Percentiles rank a stretch among this genome's conserved stretches.
Conservation (phyloP, 2,888 invertebrate species). For the Agrotis clavis region DNA sequence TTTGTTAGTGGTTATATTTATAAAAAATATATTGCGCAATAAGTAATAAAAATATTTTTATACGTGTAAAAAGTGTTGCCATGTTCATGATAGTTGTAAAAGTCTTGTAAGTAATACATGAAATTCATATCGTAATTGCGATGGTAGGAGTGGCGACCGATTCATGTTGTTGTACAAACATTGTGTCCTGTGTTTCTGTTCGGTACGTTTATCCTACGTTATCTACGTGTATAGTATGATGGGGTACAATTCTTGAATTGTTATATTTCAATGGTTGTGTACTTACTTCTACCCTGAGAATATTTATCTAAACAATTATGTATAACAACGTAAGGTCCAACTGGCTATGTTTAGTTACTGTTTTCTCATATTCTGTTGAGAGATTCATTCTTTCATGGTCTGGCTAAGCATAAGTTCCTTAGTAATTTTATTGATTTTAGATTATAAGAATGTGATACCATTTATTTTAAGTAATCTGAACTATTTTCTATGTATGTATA, state of each 20-base stretch:
- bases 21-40: constrained; percentile 87
- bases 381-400: constrained; percentile 83
- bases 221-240: constrained; percentile 57
- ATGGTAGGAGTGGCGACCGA: constrained; percentile 58
- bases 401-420: constrained; percentile 89
- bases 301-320: constrained; percentile 66
- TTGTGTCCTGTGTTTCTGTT: constrained; percentile 64
- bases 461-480: constrained; percentile 86
- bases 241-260: constrained; percentile 78
- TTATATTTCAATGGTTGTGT: constrained; percentile 86
- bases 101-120: constrained; percentile 75
- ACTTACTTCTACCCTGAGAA: constrained; percentile 82
- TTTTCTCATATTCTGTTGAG: constrained; percentile 76
- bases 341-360: constrained; percentile 75
- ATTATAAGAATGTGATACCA: constrained; percentile 90
- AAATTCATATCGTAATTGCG: constrained; percentile 65
- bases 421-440: constrained; percentile 85
- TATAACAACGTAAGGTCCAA: constrained; percentile 70
- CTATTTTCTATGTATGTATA: constrained; percentile 81
- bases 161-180: constrained; percentile 66
- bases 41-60: constrained; percentile 88
- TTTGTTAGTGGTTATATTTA: constrained; percentile 88
- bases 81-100: constrained; percentile 88
- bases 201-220: constrained; percentile 54
- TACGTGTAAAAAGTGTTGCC: constrained; percentile 90